phyloP scores from a whole-genome alignment of 1,140 invertebrate species.

The Papilio aristodemus region DNA sequence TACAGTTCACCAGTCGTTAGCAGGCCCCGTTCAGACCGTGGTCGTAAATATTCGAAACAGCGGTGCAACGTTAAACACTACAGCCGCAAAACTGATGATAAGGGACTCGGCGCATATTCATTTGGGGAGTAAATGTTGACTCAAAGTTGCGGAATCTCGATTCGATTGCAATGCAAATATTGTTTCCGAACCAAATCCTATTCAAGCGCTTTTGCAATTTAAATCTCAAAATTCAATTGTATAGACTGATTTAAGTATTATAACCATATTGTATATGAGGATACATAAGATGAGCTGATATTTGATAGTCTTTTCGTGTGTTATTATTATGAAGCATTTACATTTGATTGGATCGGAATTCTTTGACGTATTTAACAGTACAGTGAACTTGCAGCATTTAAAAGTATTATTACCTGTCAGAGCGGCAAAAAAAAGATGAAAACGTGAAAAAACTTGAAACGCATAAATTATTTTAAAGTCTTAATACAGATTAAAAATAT shows the following conservation, averaged over 20 bases:
- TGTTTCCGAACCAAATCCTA: slow-evolving; percentile 29
- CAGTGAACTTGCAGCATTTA: too few species aligned
- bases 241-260: neutral
- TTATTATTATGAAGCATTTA: too few species aligned
- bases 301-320: too few species aligned
- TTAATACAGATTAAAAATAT: neutral
- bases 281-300: too few species aligned
- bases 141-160: slow-evolving; percentile 29
- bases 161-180: slow-evolving; percentile 31
- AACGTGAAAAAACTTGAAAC: too few species aligned
- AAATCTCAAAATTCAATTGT: slow-evolving; percentile 12
- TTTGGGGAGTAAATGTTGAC: slow-evolving; percentile 30
- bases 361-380: too few species aligned
- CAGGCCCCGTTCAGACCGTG: neutral
- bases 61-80: slow-evolving; percentile 11
- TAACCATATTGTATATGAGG: neutral
- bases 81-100: slow-evolving; percentile 21
- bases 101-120: slow-evolving; percentile 22
- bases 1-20: slow-evolving; percentile 9
- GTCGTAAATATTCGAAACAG: slow-evolving; percentile 15
- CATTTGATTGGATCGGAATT: too few species aligned
- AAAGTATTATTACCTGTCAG: too few species aligned
- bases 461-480: too few species aligned
- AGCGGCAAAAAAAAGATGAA: too few species aligned
- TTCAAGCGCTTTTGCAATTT: slow-evolving; percentile 24